phyloP scores from a whole-genome alignment of 2,888 invertebrate genomes.

The Chelonus formosanus region DNA sequence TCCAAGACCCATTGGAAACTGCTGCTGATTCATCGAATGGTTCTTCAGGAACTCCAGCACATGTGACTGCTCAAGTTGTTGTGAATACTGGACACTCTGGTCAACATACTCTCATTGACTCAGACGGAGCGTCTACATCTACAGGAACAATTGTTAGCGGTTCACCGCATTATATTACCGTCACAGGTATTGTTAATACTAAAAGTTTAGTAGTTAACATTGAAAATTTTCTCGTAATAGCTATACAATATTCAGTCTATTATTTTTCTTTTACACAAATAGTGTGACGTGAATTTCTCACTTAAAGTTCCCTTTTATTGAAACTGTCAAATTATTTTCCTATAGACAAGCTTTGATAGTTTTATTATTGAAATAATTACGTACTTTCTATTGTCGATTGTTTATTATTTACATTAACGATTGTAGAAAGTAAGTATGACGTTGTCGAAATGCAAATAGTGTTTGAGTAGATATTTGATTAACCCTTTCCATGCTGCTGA shows the following conservation, averaged over 20 bases:
- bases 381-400: neutral
- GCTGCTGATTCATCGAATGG: slow-evolving; percentile 71
- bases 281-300: no score
- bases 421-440: slow-evolving; percentile 4
- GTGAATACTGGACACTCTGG: slow-evolving; percentile 64
- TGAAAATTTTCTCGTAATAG: no score
- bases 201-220: no score
- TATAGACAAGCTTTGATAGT: no score
- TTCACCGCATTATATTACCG: slow-evolving; percentile 75
- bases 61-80: slow-evolving; percentile 65
- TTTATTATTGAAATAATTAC: no score
- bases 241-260: no score
- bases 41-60: slow-evolving; percentile 66
- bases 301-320: no score
- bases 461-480: slow-evolving; percentile 51
- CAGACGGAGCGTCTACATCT: slow-evolving; percentile 68
- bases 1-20: slow-evolving; percentile 67
- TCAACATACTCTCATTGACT: slow-evolving; percentile 66
- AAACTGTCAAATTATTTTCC: no score
- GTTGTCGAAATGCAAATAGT: slow-evolving; percentile 37
- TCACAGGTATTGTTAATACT: slow-evolving; percentile 69
- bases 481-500: slow-evolving; percentile 54
- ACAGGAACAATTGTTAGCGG: slow-evolving; percentile 63
- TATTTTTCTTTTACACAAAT: no score
- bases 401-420: slow-evolving; percentile 1